Evolutionary conservation across 2,113 vertebrate genomes (phyloP), one percentile per base, ranked within the genome.

Genomic region (Caloenas nicobarica): DNA sequence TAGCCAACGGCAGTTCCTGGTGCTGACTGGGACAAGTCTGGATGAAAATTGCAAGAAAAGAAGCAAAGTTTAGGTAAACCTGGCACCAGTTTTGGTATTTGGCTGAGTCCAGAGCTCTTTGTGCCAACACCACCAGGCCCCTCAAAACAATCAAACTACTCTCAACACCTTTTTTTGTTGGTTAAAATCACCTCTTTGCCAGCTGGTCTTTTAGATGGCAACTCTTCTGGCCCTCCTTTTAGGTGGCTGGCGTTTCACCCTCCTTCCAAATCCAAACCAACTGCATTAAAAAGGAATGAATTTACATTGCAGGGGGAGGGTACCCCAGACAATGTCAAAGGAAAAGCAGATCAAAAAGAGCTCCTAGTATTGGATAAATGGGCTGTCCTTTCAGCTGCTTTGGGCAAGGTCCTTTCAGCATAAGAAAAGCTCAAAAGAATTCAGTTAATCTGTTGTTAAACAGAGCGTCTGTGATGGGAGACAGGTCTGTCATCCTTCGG

Each of bases 381-480:
- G 64, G 68, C 77, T 94, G 68, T 86, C 92, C 85, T 92, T 91
- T 91, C 82, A 62, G 83, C 68, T 78, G 64, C 92, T 95, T 83
- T 88, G 53, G 91, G 91, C 33, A 36, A 82, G 3, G 36, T 92
- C 76, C 64, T 92, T 88, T 96, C 89, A 93, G 93, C 91, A 66
- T 56, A 93, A 91, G 88, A 93, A 94, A 94, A 97, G 88, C 94
- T 90, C 79, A 12, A 86, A 94, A 88, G 92, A 91, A 94, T 95
- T 87, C 10, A 2, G 66, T 93, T 94, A 88, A 97, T 96, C 94
- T 94, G 88, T 66, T 93, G 85, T 91, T 88, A 91, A 93, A 88
- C 85, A 77, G 78, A 51, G 62, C 81, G 60, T 40, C 79, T 88
- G 83, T 74, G 74, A 44, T 50, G 66, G 85, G 81, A 91, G 74